phyloP scores from a whole-genome alignment of 2,888 invertebrate genomes.

The Caenorhabditis sp. region DNA sequence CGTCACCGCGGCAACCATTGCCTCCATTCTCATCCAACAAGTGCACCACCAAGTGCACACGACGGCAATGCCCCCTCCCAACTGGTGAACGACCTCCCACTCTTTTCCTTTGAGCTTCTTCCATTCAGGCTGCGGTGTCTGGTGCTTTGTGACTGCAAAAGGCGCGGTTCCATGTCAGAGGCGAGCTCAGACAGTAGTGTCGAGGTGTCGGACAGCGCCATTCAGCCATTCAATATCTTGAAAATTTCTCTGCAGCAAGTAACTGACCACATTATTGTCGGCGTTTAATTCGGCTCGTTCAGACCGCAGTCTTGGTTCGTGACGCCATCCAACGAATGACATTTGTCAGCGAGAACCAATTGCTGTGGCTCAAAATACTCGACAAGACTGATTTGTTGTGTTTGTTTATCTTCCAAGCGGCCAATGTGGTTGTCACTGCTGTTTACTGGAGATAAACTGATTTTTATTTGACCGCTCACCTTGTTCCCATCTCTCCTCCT shows the following conservation, averaged over 20 bases:
- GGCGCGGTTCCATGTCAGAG: slow-evolving; percentile 12
- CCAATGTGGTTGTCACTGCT: slow-evolving; percentile 45
- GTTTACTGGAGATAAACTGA: slow-evolving; percentile 41
- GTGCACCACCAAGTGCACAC: slow-evolving; percentile 57
- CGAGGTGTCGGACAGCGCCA: slow-evolving; percentile 14
- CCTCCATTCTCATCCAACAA: slow-evolving; percentile 48
- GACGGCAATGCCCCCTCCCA: slow-evolving; percentile 33
- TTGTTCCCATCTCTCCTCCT: slow-evolving; percentile 20
- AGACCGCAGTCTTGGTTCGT: slow-evolving; percentile 45
- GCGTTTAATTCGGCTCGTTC: slow-evolving; percentile 9
- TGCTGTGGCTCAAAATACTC: slow-evolving; percentile 50
- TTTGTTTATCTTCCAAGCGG: slow-evolving; percentile 46
- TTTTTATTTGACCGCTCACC: no score
- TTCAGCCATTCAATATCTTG: slow-evolving; percentile 25
- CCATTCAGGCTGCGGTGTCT: slow-evolving; percentile 36
- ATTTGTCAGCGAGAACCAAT: slow-evolving; percentile 29
- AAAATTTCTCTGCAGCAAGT: slow-evolving; percentile 42
- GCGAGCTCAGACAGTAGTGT: slow-evolving; percentile 29
- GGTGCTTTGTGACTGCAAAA: slow-evolving; percentile 40
- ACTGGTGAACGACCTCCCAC: slow-evolving; percentile 34
- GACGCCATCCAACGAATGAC: slow-evolving; percentile 31
- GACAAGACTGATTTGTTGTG: slow-evolving; percentile 47
- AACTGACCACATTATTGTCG: background rate
- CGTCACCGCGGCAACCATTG: slow-evolving; percentile 57
- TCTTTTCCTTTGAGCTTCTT: background rate